Evolutionary conservation across 2,888 invertebrate genomes (phyloP).

Genomic region (Lymantria monacha): DNA sequence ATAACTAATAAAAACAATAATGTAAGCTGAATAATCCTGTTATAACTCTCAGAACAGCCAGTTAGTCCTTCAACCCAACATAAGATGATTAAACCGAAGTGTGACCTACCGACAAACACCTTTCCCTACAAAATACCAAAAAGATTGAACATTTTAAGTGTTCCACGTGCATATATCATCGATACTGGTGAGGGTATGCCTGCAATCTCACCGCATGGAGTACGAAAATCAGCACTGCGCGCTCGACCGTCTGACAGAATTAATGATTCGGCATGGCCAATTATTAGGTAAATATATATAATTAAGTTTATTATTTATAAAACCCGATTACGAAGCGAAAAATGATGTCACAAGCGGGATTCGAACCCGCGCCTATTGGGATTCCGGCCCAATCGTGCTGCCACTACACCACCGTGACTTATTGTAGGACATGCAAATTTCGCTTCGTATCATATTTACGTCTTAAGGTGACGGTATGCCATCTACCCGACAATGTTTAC

Average conservation of each 20-base stretch:
- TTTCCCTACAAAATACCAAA: conserved; percentile 57
- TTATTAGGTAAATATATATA: conserved; percentile 52
- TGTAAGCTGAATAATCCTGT: not conserved
- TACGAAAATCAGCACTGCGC: conserved; percentile 55
- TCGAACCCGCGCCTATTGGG: too few relatives aligned
- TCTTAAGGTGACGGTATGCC: too few relatives aligned
- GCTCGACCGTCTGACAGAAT: conserved; percentile 50
- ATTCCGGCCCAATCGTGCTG: too few relatives aligned
- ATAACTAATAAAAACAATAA: not conserved
- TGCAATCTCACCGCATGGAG: conserved; percentile 43
- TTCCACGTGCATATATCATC: conserved; percentile 47
- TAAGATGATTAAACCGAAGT: conserved; percentile 56
- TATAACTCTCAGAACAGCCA: conserved; percentile 6
- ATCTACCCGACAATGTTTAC: too few relatives aligned
- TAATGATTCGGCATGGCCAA: conserved; percentile 64
- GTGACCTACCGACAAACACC: conserved; percentile 48
- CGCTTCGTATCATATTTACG: too few relatives aligned
- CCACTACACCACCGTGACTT: too few relatives aligned
- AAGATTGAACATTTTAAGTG: conserved; percentile 55
- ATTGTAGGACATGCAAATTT: too few relatives aligned
- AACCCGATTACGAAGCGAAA: too few relatives aligned
- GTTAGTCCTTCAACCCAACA: not conserved
- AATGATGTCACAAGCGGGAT: too few relatives aligned
- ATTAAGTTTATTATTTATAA: too few relatives aligned
- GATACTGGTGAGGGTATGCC: conserved; percentile 59